Percentiles rank a stretch among this genome's conserved stretches.
Evolutionary conservation across 2,113 vertebrate genomes (phyloP).

Genomic region (Panurus biarmicus): DNA sequence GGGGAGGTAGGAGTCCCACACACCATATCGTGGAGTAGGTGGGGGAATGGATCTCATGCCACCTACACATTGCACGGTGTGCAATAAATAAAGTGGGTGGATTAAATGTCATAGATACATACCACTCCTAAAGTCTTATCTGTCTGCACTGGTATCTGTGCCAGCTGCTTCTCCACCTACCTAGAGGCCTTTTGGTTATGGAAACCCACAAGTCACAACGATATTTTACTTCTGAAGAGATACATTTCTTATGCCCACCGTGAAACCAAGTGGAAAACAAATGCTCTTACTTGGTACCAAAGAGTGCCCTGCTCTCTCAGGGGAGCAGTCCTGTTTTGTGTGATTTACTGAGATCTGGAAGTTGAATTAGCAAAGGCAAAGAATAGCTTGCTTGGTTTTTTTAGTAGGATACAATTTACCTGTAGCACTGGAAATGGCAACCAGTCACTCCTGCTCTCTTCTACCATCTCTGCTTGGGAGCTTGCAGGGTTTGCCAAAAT

Average conservation of each 20-base stretch:
- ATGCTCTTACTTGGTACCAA: neutral
- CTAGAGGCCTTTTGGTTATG: constrained; percentile 12
- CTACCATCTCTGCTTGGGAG: neutral
- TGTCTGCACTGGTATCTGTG: constrained; percentile 31
- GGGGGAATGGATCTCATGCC: neutral
- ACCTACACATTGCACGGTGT: neutral
- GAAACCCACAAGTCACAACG: neutral
- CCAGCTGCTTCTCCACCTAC: constrained; percentile 61
- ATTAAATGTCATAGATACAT: constrained; percentile 43
- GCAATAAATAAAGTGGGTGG: constrained; percentile 48
- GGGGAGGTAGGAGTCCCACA: neutral
- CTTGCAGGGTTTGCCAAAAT: neutral
- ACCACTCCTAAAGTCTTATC: constrained; percentile 35
- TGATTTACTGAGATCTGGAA: neutral
- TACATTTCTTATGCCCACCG: neutral
- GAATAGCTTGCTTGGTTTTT: neutral
- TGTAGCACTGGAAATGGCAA: neutral
- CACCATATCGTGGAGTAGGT: neutral
- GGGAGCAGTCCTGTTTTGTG: neutral
- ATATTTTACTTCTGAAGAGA: constrained; percentile 10
- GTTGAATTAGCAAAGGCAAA: neutral
- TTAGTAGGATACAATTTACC: neutral
- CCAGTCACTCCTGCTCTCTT: neutral
- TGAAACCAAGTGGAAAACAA: neutral
- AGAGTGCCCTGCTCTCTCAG: neutral